phyloP scores from a whole-genome alignment of 2,888 invertebrate species.

The Pseudanteris insignis region DNA sequence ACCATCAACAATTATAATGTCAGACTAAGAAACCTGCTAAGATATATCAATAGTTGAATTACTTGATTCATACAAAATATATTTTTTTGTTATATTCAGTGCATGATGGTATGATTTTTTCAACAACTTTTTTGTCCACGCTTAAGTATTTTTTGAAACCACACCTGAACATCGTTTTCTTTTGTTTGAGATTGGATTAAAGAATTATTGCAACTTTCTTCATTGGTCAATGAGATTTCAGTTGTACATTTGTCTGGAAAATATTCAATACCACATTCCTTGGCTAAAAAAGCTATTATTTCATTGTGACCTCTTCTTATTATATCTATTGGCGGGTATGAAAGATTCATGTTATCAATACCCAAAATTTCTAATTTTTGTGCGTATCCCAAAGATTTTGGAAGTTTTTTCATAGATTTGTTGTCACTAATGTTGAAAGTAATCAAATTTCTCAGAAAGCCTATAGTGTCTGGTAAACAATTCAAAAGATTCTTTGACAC shows the following conservation, averaged over 20 bases:
- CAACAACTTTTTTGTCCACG: no score
- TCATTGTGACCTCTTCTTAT: constrained; percentile 71
- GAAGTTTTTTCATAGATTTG: constrained; percentile 70
- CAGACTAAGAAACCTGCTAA: no score
- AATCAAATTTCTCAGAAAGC: constrained; percentile 72
- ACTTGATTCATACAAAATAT: no score
- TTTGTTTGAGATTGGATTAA: constrained; percentile 51
- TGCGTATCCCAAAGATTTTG: constrained; percentile 74
- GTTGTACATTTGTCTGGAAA: constrained; percentile 59
- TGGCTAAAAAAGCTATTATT: constrained; percentile 67
- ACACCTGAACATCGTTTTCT: constrained; percentile 61
- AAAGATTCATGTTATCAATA: constrained; percentile 72
- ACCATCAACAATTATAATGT: no score
- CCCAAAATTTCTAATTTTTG: constrained; percentile 72
- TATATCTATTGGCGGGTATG: constrained; percentile 75
- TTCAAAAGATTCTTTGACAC: constrained; percentile 77
- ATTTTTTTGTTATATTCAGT: no score
- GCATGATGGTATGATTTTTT: no score
- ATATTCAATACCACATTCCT: constrained; percentile 69
- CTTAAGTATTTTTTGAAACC: neutral
- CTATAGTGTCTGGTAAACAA: constrained; percentile 72
- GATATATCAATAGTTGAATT: no score
- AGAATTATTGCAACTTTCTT: constrained; percentile 46
- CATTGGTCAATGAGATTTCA: constrained; percentile 52
- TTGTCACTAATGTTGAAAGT: constrained; percentile 73